Conservation (phyloP, 1,140 invertebrate species). For the Rhyacophila brunnea region DNA sequence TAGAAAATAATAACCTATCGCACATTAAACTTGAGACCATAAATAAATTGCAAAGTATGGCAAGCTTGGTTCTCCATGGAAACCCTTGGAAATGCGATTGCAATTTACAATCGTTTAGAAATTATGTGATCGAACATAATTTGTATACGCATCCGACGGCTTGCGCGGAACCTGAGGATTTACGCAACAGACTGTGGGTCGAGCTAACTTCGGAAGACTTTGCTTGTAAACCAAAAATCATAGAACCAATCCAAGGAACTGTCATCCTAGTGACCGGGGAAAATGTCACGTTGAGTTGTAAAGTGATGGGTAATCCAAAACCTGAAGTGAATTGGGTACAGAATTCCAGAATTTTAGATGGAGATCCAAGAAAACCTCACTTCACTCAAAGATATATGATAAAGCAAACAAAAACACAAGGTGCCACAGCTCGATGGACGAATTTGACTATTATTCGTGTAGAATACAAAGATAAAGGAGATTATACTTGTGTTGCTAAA, state of each 20-base stretch:
- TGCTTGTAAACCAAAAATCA: slow-evolving; percentile 78
- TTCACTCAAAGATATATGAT: slow-evolving; percentile 46
- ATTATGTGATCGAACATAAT: slow-evolving; percentile 71
- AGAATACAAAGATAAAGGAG: slow-evolving; percentile 73
- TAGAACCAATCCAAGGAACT: slow-evolving; percentile 53
- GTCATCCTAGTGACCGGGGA: slow-evolving; percentile 60
- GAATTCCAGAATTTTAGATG: slow-evolving; percentile 61
- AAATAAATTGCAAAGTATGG: slow-evolving; percentile 61
- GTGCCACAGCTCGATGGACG: slow-evolving; percentile 61
- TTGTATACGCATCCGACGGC: slow-evolving; percentile 69
- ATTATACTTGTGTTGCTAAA: slow-evolving; percentile 84
- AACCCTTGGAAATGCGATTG: slow-evolving; percentile 92
- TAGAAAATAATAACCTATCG: slow-evolving; percentile 72
- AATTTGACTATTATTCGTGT: slow-evolving; percentile 76
- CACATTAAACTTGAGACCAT: slow-evolving; percentile 61
- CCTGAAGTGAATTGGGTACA: slow-evolving; percentile 76
- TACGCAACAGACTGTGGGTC: slow-evolving; percentile 70
- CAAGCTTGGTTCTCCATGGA: slow-evolving; percentile 72
- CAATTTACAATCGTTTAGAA: slow-evolving; percentile 71
- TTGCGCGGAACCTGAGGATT: slow-evolving; percentile 66
- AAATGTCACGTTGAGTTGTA: slow-evolving; percentile 74
- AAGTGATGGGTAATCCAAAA: slow-evolving; percentile 71
- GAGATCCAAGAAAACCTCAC: slow-evolving; percentile 55
- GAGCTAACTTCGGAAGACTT: slow-evolving; percentile 71
- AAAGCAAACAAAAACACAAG: slow-evolving; percentile 48